phyloP scores from a whole-genome alignment of 2,888 invertebrate genomes.

The Sphecodes monilicornis region DNA sequence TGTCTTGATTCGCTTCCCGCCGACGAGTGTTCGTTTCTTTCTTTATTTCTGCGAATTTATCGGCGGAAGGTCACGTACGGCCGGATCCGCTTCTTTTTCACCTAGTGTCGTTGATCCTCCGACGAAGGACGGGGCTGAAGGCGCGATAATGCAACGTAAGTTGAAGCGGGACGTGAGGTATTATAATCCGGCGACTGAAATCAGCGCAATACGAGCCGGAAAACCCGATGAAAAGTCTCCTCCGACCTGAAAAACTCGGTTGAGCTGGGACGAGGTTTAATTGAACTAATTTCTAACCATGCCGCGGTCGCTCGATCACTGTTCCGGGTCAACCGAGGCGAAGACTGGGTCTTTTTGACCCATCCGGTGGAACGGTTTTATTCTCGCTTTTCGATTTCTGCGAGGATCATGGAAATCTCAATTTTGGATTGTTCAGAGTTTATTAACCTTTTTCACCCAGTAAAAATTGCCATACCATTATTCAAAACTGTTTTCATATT shows the following conservation, averaged over 20 bases:
- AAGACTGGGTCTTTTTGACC: neutral
- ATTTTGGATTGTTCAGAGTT: too few species aligned
- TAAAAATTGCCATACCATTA: too few species aligned
- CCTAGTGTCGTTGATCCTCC: constrained; percentile 9
- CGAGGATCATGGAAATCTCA: too few species aligned
- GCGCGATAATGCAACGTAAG: constrained; percentile 20
- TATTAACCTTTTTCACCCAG: too few species aligned
- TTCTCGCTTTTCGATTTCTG: neutral
- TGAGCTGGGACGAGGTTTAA: neutral
- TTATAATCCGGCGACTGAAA: constrained; percentile 2
- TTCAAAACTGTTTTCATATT: too few species aligned
- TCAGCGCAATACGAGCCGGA: neutral
- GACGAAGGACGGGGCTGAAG: neutral
- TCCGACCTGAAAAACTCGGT: neutral
- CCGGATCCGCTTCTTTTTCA: neutral
- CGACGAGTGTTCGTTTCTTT: neutral
- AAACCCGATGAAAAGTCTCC: neutral
- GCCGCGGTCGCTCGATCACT: neutral
- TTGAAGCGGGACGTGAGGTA: neutral
- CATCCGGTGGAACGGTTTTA: neutral
- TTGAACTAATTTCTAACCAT: neutral
- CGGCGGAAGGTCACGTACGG: constrained; percentile 46
- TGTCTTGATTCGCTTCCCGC: constrained; percentile 45
- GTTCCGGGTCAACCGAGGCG: neutral
- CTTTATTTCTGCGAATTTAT: constrained; percentile 44